Evolutionary conservation across 2,888 invertebrate genomes (phyloP), one percentile per base, ranked within the genome.

Genomic region (Cataglyphis cursor): DNA sequence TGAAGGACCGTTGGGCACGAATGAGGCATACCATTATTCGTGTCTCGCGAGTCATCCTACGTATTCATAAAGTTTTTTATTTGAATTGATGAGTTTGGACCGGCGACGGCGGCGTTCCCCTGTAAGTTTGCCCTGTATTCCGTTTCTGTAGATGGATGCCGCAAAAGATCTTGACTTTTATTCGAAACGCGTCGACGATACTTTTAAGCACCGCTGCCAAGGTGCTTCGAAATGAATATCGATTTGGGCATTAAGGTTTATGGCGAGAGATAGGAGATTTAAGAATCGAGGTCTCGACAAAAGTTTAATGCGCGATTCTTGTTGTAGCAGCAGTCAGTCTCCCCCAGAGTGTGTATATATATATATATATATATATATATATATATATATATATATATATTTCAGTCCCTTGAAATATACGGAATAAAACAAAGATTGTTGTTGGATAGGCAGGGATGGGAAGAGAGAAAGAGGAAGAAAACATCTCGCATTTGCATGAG

Each of bases 251-350:
- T 81, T 82, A 82, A 83, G 83, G 59, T 65, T 54, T 48, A 80
- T 65, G 66, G 65, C 31, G 15, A 80, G 28, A 81, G 74, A 85
- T 78, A 51, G 80, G 65, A 74, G 83, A 87, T 87, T 89, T 87
- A 81, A 65, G 62, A 44, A 76, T 28, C 64, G 68, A 76, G 62
- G 75, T 83, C 82, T 64, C 82, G 82, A 85, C 82, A 83, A 85
- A 89, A 89, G 80, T 85, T 89, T 89, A 89, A 89, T 83, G 85
- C 82, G 74, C 72, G 85, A 84, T 83, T 78, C 75, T 62, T 82
- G 81, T 61, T 24, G 75, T 41, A 73, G 24, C 44, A 72, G 41
- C 68, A 54, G 38, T 31, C 48, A 62, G 62, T 54, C 82, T 35
- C 24, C 48, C 38, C 21, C 35, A 18, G 66, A 28, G 57, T 35